Evolutionary conservation across 1,140 invertebrate species (phyloP).

Genomic region (Geopemphigus sp.): DNA sequence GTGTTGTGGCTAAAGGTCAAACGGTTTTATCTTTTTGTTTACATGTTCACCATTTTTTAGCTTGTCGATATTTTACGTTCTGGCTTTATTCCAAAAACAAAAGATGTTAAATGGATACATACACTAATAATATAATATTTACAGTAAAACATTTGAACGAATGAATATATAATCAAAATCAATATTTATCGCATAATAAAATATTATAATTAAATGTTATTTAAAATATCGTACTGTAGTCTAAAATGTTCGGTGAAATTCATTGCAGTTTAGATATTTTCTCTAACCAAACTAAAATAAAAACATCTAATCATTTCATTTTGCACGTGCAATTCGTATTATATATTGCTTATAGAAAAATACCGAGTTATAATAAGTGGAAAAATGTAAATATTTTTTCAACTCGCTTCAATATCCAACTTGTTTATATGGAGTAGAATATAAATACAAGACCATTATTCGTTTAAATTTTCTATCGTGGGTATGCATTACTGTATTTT

Average conservation of each 20-base stretch:
- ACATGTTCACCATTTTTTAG: constrained; percentile 10
- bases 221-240: too few species aligned
- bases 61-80: neutral
- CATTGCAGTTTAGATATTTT: too few species aligned
- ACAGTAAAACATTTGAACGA: neutral
- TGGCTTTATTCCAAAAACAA: constrained; percentile 14
- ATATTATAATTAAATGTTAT: too few species aligned
- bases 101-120: neutral
- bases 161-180: constrained; percentile 6
- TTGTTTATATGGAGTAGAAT: neutral
- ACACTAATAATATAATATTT: neutral
- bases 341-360: neutral
- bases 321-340: too few species aligned
- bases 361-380: neutral
- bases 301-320: too few species aligned
- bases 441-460: neutral
- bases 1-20: neutral
- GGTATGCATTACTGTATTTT: neutral
- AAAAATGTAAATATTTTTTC: neutral
- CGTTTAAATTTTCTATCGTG: neutral
- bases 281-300: too few species aligned
- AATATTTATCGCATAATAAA: too few species aligned
- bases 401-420: neutral
- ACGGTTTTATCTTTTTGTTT: neutral
- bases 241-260: too few species aligned